Evolutionary conservation across 2,888 invertebrate species (phyloP).

Genomic region (Cinara cedri): DNA sequence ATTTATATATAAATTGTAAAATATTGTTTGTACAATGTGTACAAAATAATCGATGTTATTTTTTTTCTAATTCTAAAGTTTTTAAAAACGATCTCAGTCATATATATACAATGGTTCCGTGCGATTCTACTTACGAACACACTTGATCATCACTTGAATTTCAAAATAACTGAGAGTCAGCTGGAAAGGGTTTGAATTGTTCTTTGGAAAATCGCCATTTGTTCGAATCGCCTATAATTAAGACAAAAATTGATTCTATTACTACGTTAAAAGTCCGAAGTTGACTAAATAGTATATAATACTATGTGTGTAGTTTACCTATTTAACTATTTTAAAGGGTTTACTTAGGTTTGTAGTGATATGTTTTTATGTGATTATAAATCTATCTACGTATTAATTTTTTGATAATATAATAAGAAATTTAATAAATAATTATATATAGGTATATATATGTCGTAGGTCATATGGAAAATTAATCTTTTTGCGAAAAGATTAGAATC

Average conservation of each 20-base stretch:
- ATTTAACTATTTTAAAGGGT: neutral
- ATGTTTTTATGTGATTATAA: neutral
- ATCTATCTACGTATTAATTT: too few species aligned
- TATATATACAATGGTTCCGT: neutral
- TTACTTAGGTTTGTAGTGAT: neutral
- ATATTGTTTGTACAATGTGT: neutral
- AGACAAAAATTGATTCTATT: conserved; percentile 22
- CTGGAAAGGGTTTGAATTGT: conserved; percentile 53
- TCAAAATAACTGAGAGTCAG: conserved; percentile 52
- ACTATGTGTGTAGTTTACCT: neutral
- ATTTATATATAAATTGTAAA: too few species aligned
- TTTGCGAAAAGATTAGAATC: too few species aligned
- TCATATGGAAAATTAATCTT: too few species aligned
- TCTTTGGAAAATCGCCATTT: conserved; percentile 56
- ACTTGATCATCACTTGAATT: conserved; percentile 18
- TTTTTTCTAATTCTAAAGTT: neutral
- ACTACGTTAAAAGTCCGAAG: neutral
- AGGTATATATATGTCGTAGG: too few species aligned
- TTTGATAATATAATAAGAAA: too few species aligned
- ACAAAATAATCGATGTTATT: neutral
- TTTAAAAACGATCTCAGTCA: neutral
- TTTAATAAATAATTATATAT: neutral
- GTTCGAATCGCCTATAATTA: conserved; percentile 51
- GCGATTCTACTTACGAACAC: conserved; percentile 35
- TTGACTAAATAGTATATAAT: too few species aligned